Percentiles rank a stretch among this genome's conserved stretches.
phyloP scores from a whole-genome alignment of 1,140 invertebrate species.

The Cyphomyrmex costatus region DNA sequence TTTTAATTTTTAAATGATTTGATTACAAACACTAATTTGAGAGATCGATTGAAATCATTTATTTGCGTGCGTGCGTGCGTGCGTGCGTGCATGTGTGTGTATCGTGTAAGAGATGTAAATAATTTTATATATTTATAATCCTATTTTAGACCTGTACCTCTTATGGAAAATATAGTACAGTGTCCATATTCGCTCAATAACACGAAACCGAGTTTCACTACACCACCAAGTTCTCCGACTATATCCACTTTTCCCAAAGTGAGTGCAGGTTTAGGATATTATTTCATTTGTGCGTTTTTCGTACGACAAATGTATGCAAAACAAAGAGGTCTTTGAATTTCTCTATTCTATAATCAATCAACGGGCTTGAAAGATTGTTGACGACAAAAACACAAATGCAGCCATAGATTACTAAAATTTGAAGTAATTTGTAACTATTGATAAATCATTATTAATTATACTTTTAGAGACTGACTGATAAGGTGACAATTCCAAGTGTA shows the following conservation, averaged over 20 bases:
- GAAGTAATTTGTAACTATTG: background rate
- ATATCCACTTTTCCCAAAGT: slow-evolving; percentile 49
- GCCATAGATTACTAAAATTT: background rate
- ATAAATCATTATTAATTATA: slow-evolving; percentile 31
- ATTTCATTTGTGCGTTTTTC: no score
- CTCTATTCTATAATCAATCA: no score
- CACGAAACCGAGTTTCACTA: slow-evolving; percentile 33
- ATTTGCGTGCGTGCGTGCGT: no score
- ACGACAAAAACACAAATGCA: no score
- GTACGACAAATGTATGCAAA: no score
- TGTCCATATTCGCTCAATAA: background rate
- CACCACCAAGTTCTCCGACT: slow-evolving; percentile 44
- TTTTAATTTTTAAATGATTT: background rate
- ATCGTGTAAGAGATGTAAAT: background rate
- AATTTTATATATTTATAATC: slow-evolving; percentile 15
- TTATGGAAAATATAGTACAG: slow-evolving; percentile 37
- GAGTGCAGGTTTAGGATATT: slow-evolving; percentile 31
- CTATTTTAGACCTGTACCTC: slow-evolving; percentile 36
- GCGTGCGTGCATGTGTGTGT: no score
- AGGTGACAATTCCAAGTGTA: slow-evolving; percentile 44
- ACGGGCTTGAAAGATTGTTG: no score
- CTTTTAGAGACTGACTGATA: slow-evolving; percentile 71
- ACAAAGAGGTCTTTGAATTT: no score
- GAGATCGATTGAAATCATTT: background rate
- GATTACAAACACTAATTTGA: background rate